A percentile compares a stretch with the other conserved stretches of the same genome.
phyloP scores from a whole-genome alignment of 2,797 vertebrate genomes.

The Rhinoraja longicauda region DNA sequence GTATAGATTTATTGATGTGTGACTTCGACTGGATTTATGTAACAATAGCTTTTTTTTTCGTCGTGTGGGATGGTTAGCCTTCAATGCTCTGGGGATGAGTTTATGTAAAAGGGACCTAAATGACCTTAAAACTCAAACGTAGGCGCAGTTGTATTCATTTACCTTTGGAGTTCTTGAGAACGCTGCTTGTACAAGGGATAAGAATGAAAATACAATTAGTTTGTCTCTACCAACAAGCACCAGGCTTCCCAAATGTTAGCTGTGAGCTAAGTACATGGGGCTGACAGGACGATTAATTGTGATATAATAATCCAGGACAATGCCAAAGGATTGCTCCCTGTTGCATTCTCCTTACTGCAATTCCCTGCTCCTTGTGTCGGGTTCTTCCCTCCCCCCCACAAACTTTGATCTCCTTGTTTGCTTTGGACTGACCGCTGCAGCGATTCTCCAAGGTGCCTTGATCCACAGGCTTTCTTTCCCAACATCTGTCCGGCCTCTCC shows the following conservation, averaged over 20 bases:
- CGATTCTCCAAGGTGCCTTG: background rate
- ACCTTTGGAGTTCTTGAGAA: background rate
- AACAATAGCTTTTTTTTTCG: slow-evolving; percentile 72
- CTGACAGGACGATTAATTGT: background rate
- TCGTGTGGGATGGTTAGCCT: slow-evolving; percentile 87
- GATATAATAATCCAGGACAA: background rate
- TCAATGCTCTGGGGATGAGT: background rate
- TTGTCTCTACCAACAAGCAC: background rate
- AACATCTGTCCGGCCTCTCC: background rate
- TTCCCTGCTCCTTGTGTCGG: background rate
- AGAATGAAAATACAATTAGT: background rate
- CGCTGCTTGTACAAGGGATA: background rate
- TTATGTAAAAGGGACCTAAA: background rate
- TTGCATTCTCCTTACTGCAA: background rate
- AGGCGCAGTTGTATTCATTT: background rate
- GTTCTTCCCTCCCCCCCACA: background rate
- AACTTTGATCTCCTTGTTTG: no score
- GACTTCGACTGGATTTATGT: slow-evolving; percentile 75
- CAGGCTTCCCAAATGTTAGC: background rate
- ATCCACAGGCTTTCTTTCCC: background rate
- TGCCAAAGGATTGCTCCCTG: background rate
- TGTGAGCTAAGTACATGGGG: background rate
- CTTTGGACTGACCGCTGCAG: no score
- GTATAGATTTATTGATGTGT: slow-evolving; percentile 90
- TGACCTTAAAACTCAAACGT: background rate